Conservation (phyloP, 2,113 vertebrate species). For the Myrmecobius fasciatus region DNA sequence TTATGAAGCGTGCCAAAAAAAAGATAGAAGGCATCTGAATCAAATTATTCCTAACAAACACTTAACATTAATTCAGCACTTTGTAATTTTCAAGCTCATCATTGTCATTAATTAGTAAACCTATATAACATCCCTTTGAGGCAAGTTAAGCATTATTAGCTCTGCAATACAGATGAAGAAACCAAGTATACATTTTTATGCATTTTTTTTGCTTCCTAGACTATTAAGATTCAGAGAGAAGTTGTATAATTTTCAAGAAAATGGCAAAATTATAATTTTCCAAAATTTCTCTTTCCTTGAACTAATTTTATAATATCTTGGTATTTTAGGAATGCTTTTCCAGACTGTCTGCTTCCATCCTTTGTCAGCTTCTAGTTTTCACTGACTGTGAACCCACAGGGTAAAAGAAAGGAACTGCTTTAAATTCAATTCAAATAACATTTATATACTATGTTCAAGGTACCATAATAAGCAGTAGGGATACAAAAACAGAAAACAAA, state of each 20-base stretch:
- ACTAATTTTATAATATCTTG: not conserved
- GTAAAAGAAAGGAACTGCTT: not conserved
- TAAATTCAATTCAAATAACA: not conserved
- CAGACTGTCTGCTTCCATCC: not conserved
- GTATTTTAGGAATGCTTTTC: not conserved
- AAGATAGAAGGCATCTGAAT: not conserved
- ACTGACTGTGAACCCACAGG: not conserved
- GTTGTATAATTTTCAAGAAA: constrained; percentile 12
- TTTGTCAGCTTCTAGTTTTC: not conserved
- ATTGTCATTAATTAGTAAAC: constrained; percentile 45
- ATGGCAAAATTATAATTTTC: not conserved
- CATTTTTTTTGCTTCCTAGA: not conserved
- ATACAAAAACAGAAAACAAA: not conserved
- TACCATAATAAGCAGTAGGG: not conserved
- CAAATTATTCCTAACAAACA: constrained; percentile 41
- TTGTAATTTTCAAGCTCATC: constrained; percentile 38
- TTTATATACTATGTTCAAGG: not conserved
- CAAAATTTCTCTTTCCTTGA: not conserved
- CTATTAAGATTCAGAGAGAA: constrained; percentile 35
- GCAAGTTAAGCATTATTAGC: constrained; percentile 18
- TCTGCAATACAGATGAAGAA: constrained; percentile 33
- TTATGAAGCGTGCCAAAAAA: not conserved
- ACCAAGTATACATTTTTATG: not conserved
- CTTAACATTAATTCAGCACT: not conserved
- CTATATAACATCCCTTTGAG: constrained; percentile 13